These are phyloP conservation scores for Columba guinea DNA, from an alignment of 2,797 vertebrate species.

Conservation along the genomic window DNA sequence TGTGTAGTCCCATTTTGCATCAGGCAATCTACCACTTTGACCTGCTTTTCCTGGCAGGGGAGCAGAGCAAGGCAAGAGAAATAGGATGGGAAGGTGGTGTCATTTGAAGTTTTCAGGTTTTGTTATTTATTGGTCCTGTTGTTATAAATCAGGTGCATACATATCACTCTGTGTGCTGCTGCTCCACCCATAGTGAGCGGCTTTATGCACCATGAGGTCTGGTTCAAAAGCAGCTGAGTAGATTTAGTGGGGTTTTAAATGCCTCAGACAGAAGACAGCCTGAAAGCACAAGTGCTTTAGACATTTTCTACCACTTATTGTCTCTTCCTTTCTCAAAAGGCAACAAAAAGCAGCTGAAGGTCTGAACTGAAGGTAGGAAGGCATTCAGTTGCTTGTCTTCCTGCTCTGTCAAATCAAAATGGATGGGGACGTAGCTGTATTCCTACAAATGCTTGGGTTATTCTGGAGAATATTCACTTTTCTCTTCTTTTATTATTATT, in stretches of 20 bases:
- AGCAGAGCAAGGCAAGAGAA: background rate
- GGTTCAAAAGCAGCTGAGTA: background rate
- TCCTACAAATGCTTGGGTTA: background rate
- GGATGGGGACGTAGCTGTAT: background rate
- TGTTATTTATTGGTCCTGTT: background rate
- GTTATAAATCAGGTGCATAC: background rate
- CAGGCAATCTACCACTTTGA: background rate
- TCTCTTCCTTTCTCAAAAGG: background rate
- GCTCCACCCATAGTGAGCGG: background rate
- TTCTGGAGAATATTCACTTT: conserved; percentile 8
- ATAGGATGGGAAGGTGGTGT: background rate
- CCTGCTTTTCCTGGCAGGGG: background rate
- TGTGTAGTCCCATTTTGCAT: background rate
- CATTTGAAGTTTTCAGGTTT: background rate
- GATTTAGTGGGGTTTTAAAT: background rate
- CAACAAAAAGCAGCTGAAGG: background rate
- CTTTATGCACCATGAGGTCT: background rate
- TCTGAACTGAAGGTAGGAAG: background rate
- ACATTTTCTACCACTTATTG: background rate
- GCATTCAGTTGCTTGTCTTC: background rate
- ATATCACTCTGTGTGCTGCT: background rate
- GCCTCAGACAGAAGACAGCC: background rate
- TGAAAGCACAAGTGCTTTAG: background rate
- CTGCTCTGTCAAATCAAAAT: background rate
- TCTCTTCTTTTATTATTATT: background rate